Evolutionary conservation across 2,113 vertebrate genomes (phyloP).

Genomic region (Engraulis encrasicolus): DNA sequence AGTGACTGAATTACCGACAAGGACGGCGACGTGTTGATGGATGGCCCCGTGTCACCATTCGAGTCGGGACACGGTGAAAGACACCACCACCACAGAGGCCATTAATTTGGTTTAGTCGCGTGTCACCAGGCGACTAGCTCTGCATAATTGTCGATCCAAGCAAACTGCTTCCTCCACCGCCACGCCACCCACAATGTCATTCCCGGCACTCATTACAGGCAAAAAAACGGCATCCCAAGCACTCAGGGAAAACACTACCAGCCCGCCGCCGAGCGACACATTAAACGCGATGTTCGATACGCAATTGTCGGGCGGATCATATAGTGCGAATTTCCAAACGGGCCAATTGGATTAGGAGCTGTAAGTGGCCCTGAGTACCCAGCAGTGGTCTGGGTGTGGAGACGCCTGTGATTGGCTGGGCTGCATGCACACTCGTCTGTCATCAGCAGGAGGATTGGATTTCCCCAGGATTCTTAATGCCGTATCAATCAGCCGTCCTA

Average conservation of each 20-base stretch:
- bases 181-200: conserved; percentile 33
- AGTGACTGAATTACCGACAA: conserved; percentile 35
- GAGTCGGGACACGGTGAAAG: conserved; percentile 19
- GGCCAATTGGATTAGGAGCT: conserved; percentile 49
- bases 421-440: conserved; percentile 46
- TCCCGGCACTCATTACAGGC: conserved; percentile 1
- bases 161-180: neutral
- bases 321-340: conserved; percentile 25
- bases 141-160: conserved; percentile 40
- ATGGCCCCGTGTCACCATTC: neutral
- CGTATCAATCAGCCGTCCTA: conserved; percentile 51
- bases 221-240: conserved; percentile 19
- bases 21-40: conserved; percentile 32
- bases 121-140: conserved; percentile 38
- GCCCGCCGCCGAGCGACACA: conserved; percentile 18
- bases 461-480: conserved; percentile 41
- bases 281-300: conserved; percentile 30
- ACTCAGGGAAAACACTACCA: neutral
- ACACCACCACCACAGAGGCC: conserved; percentile 24
- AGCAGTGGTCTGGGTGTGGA: too few relatives aligned
- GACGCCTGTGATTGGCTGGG: conserved; percentile 38
- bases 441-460: conserved; percentile 50
- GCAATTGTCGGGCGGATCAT: conserved; percentile 21
- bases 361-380: conserved; percentile 33
- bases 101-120: conserved; percentile 53